Conservation (phyloP, 2,113 vertebrate species). For the Proterorhinus semilunaris region DNA sequence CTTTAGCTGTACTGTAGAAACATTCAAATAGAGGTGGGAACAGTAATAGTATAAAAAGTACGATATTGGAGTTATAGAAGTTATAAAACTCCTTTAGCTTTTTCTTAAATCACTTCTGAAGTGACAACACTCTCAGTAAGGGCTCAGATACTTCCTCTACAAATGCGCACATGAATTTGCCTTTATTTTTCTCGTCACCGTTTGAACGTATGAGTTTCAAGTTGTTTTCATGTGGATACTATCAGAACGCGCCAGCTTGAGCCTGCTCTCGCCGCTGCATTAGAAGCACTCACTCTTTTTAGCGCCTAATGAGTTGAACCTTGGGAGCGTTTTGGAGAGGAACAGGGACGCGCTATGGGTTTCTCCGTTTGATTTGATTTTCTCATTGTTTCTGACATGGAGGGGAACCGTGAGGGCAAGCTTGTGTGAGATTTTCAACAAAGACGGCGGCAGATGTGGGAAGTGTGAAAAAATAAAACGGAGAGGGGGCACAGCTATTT, state of each 20-base stretch:
- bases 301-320: slow-evolving; percentile 57
- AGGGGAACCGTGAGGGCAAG: slow-evolving; percentile 48
- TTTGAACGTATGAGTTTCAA: slow-evolving; percentile 6
- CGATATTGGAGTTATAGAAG: no score
- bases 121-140: not conserved
- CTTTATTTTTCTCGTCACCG: slow-evolving; percentile 1
- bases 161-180: not conserved
- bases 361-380: slow-evolving; percentile 62
- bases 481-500: slow-evolving; percentile 57
- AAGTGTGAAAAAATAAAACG: slow-evolving; percentile 66
- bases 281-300: slow-evolving; percentile 24
- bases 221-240: slow-evolving; percentile 23
- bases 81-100: no score
- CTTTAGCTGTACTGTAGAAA: no score
- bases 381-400: slow-evolving; percentile 55
- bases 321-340: slow-evolving; percentile 41
- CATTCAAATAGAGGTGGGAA: no score
- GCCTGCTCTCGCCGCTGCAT: slow-evolving; percentile 41
- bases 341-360: slow-evolving; percentile 33
- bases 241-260: slow-evolving; percentile 34
- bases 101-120: no score
- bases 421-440: slow-evolving; percentile 50
- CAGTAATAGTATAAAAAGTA: no score
- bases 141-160: not conserved
- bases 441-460: slow-evolving; percentile 52